Base-by-base conservation (phyloP, 2,888 invertebrate genomes). In the Tenthredo mesomela region DNA sequence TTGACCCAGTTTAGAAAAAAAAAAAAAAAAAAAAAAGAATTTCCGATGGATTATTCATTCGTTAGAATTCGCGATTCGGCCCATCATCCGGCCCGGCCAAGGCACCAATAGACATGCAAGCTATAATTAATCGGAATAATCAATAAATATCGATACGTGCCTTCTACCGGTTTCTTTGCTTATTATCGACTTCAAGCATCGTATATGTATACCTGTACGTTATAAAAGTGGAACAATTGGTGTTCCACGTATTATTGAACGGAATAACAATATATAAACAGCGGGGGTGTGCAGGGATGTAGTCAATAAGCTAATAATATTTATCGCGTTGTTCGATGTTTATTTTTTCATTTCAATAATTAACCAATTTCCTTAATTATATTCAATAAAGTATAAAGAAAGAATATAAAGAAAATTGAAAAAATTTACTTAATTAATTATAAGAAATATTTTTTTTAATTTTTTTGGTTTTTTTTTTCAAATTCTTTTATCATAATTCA, bases 91-190 rank as follows among this genome's bases (percentile, higher is more conserved):
- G 40, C 21, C 58, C 25, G 61, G n/a, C 58, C n/a, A 61, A 61
- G 80, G 29, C 25, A 40, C 40, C 61, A 15, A 37, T 61, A 80
- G 80, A 61, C 80, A 80, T 58, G 80, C 80, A 80, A 80, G 58
- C 80, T 80, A 80, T 80, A 58, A 80, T 80, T 80, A 80, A 58
- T 80, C 61, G 40, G n/a, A 37, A 37, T 40, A 80, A 80, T 80
- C 80, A n/a, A 80, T 80, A 61, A 21, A 80, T 61, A 40, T 80
- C 58, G 80, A 80, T 80, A 80, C 61, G 6, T 9, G 10, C 7
- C 75, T 25, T 29, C 10, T 47, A 61, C 47, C 43, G 12, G 33
- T 54, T 54, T 29, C 29, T 78, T 37, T 33, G 33, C n/a, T 25
- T 15, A 37, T 54, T 37, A 25, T 78, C 25, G 37, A 15, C 25